Evolutionary conservation across 2,113 vertebrate species (phyloP).

Genomic region (Tamias sibiricus): DNA sequence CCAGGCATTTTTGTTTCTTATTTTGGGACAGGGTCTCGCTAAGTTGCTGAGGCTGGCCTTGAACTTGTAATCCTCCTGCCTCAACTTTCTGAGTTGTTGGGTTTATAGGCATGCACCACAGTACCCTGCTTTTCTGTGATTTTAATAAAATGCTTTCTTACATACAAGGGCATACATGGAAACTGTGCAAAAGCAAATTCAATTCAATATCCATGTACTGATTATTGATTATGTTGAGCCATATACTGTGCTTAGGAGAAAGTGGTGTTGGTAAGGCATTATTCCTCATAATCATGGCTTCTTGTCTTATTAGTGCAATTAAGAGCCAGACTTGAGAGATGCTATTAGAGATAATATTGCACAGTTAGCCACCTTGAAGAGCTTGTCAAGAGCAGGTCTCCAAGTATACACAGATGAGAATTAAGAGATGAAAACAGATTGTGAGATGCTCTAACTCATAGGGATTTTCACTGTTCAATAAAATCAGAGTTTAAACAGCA

Average conservation of each 20-base stretch:
- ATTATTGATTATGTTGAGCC: neutral
- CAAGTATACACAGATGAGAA: constrained; percentile 52
- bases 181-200: neutral
- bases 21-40: no score
- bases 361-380: constrained; percentile 61
- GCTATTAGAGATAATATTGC: constrained; percentile 27
- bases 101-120: no score
- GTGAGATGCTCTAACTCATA: neutral
- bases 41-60: no score
- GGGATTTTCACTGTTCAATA: neutral
- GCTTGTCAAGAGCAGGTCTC: constrained; percentile 62
- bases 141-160: neutral
- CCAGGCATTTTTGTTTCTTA: no score
- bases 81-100: no score
- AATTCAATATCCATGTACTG: neutral
- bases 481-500: constrained; percentile 21
- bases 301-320: constrained; percentile 59
- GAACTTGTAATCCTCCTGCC: no score
- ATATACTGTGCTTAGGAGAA: neutral
- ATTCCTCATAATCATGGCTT: neutral
- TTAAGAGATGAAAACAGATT: constrained; percentile 20
- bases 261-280: neutral
- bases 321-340: constrained; percentile 45
- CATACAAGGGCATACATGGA: neutral
- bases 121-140: neutral